A percentile compares a stretch with the other conserved stretches of the same genome.
Evolutionary conservation across 2,113 vertebrate species (phyloP).

Genomic region (Percopsis transmontana): DNA sequence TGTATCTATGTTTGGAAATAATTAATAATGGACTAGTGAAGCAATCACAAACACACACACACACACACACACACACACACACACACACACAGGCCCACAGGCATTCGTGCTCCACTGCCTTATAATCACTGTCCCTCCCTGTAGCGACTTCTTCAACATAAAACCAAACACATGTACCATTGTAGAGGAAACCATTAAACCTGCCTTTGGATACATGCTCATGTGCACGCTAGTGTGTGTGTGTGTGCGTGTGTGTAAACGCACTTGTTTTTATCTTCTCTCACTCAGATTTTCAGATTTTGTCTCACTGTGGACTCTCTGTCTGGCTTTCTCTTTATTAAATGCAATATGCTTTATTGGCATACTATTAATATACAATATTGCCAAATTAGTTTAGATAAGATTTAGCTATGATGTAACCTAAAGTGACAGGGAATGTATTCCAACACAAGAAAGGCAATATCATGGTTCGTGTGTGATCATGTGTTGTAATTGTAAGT

Average conservation of each 20-base stretch:
- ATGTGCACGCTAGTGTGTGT: not conserved
- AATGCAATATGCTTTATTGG: too few relatives aligned
- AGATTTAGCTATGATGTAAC: too few relatives aligned
- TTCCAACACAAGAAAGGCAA: too few relatives aligned
- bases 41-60: slow-evolving; percentile 26
- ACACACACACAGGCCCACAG: slow-evolving; percentile 36
- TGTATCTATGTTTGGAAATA: slow-evolving; percentile 60
- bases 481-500: too few relatives aligned
- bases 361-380: too few relatives aligned
- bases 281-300: not conserved
- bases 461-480: too few relatives aligned
- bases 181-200: slow-evolving; percentile 29
- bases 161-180: slow-evolving; percentile 28
- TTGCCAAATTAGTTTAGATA: too few relatives aligned
- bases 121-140: slow-evolving; percentile 20
- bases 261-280: not conserved
- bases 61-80: slow-evolving; percentile 24
- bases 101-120: not conserved
- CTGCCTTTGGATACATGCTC: not conserved
- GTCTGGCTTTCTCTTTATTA: too few relatives aligned
- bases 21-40: slow-evolving; percentile 57
- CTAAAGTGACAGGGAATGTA: too few relatives aligned
- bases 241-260: not conserved
- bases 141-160: slow-evolving; percentile 23
- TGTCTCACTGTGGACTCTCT: too few relatives aligned